Base-by-base conservation (phyloP, 2,113 vertebrate species). In the Epinephelus lanceolatus region DNA sequence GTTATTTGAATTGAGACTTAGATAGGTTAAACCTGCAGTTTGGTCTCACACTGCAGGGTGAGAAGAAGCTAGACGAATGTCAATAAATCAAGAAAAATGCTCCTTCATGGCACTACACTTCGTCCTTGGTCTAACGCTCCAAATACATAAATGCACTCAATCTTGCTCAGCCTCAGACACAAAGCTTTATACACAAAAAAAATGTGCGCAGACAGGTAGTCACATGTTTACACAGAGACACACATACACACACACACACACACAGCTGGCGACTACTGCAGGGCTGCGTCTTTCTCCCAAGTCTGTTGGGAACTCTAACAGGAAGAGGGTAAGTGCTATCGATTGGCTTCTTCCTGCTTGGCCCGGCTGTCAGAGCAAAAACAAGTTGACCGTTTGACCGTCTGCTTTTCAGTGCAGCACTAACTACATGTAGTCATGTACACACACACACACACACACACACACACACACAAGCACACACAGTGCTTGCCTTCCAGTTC, bases 321-420 rank as follows among this genome's bases (percentile, higher is more conserved):
- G 93, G 93, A 94, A 94, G 89, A 91, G 91, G 87, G 83, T 94
- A 94, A 95, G 93, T 93, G 91, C 84, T 90, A 95, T 95, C 84
- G 94, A 95, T 94, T 89, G 85, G 75, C 83, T 83, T 85, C 94
- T 94, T 94, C 91, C 94, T 94, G 90, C 82, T 86, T 85, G 71
- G 85, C 71, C 81, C 53, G 33, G 80, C 80, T 88, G 88, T 90
- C 83, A 85, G 83, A 87, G 88, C 61, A 86, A 89, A 92, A 91
- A 92, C 89, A 93, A 92, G 76, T 87, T 87, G 89, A 92, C 81
- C 74, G 40, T 88, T 86, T 93, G 88, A 91, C 90, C 27, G 86
- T 76, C 83, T 88, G 89, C 56, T 88, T 89, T 78, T 78, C 56
- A 84, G 71, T 78, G 71, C 51, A 80, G 60, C 78, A 67, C 45